Evolutionary conservation across 1,140 invertebrate species (phyloP), one percentile per base, ranked within the genome.

Genomic region (Trissolcus basalis): DNA sequence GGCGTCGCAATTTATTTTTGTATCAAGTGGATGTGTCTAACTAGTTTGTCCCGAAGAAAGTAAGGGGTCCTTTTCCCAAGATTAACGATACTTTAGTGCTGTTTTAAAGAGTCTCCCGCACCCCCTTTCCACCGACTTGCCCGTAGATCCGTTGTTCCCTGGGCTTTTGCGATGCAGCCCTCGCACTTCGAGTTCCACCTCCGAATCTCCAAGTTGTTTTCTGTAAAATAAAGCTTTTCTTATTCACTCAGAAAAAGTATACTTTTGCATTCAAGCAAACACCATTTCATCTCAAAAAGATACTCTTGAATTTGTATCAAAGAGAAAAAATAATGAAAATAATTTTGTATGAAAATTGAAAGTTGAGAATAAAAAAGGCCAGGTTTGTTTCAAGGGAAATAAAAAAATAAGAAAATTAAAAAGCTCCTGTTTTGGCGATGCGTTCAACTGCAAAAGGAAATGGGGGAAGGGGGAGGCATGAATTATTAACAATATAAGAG

Each of bases 21-120:
- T 87, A 87, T 87, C 83, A 86, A 85, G 81, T 81, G 80, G 78
- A 85, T 82, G 81, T 84, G 82, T 87, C 81, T 83, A 88, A 87
- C 82, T 85, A 86, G 85, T 88, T 87, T 86, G 83, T 86, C 83
- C 81, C 68, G 77, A 76, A 80, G 78, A 84, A 86, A 87, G 78
- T 82, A 83, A 84, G 74, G 82, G 82, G 58, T 80, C 78, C 81
- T 83, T 81, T 80, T 79, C 61, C 77, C 74, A 86, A 88, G 86
- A 88, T 87, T 86, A 87, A 87, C 84, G 85, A 87, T 87, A 87
- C 86, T 87, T 86, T 83, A 83, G 80, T 82, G 64, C 80, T 85
- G 82, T 86, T 87, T 86, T 86, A 88, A 85, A 85, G 85, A 86
- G 81, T 72, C 70, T 70, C 75, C 77, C 70, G 68, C 67, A 65